Evolutionary conservation across 1,140 invertebrate species (phyloP), one percentile per base, ranked within the genome.

Genomic region (Ips typographus): DNA sequence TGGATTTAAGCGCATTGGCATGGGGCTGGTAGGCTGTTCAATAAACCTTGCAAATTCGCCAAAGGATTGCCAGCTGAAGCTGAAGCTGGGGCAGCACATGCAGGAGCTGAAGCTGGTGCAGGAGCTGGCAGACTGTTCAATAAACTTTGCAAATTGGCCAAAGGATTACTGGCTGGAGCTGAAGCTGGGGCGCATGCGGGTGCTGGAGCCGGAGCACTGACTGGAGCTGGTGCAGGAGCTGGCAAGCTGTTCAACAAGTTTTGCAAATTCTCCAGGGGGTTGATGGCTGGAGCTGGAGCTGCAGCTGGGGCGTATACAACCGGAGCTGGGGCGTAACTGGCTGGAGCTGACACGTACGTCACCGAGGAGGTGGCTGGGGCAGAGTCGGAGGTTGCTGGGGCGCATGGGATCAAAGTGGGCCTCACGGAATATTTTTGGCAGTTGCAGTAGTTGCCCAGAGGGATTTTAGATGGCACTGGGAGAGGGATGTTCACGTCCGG

Each of bases 391-490:
- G 56, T 6, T 4, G 57, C 57, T 40, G 57, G 57, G 38, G 57
- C 57, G 49, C 58, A 68, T 62, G 58, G 58, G 4, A 64, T 4
- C 36, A 70, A 43, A 42, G 68, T 47, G 37, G 68, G 68, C n/a
- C 38, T 70, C 5, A 64, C 58, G 4, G 7, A n/a, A 60, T 58
- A 70, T 70, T 70, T 70, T 39, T 64, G 68, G 53, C 68, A 70
- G 8, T 60, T 47, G 55, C 68, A 70, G 55, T 47, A 58, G 36
- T 64, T 70, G 43, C 60, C 68, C 43, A 70, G 41, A 40, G 52
- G 55, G 42, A 70, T 70, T 42, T 51, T 53, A 39, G 60, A 49
- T 40, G 68, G 68, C 1, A 70, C 3, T 5, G 60, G 59, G 5
- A 70, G n/a, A 51, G 68, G 55, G 39, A 70, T 36, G 38, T 49